Base-by-base conservation (phyloP, 2,888 invertebrate species). In the Hydrotaea diabolus region DNA sequence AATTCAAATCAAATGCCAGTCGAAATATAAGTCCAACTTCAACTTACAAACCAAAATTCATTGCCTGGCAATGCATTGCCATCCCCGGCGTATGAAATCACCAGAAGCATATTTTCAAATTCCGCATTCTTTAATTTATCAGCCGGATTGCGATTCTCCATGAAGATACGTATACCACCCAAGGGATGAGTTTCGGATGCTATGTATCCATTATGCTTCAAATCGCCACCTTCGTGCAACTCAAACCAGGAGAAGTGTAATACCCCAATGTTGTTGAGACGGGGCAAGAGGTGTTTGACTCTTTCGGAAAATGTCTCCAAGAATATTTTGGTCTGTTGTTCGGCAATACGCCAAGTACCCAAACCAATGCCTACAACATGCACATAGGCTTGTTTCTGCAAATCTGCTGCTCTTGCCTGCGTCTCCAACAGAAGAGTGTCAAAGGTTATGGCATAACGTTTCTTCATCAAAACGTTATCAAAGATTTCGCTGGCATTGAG, bases 11-110 rank as follows among this genome's bases (percentile, higher is more conserved):
- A 36, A 15, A 23, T 23, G 19, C 7, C 31, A 4, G 31, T 31
- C 2, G 7, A 31, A 31, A 0, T 71, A 0, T 39, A 8, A 43
- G 21, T 66, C 46, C 36, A 36, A 39, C 2, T 21, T n/a, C 19
- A 21, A 74, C 76, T 21, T 62, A 93, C 94, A 85, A 89, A 89
- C 96, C 96, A 96, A 89, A 94, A 96, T 89, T 96, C 96, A 87
- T 96, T 96, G 72, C 96, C 96, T 0, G 96, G 95, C 82, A 95
- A 93, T 0, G 96, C 94, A 88, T 96, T 96, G 2, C 95, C 94
- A 88, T 96, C 95, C 95, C 95, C 95, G 95, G 96, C 94, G 88
- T 95, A 96, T 0, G 95, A 95, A 46, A 95, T 94, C 0, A 95
- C 93, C 21, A 95, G 91, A 8, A 94, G 88, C 81, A 93, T 93